A percentile compares a stretch with the other conserved stretches of the same genome.
phyloP scores from a whole-genome alignment of 2,113 vertebrate genomes.

The Cynoglossus semilaevis region DNA sequence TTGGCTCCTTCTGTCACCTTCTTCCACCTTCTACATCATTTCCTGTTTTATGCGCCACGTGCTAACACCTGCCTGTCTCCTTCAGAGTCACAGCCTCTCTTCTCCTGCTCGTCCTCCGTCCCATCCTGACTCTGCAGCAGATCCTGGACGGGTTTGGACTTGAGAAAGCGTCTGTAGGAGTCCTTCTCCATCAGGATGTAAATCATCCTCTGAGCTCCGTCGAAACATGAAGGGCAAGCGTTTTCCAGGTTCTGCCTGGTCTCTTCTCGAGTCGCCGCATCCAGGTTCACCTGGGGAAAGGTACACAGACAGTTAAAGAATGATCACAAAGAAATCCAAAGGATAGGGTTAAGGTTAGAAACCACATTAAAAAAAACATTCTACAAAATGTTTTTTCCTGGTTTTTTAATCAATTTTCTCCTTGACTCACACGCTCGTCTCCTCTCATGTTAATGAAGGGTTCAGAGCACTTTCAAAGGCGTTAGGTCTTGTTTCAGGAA shows the following conservation, averaged over 20 bases:
- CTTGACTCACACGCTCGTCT: too few relatives aligned
- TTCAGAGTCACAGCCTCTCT: background rate
- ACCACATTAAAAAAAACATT: too few relatives aligned
- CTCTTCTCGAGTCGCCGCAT: slow-evolving; percentile 69
- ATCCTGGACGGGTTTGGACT: slow-evolving; percentile 67
- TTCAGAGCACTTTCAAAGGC: too few relatives aligned
- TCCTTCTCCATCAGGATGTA: slow-evolving; percentile 80
- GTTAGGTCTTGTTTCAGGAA: too few relatives aligned
- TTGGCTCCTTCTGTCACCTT: slow-evolving; percentile 15
- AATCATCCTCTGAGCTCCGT: slow-evolving; percentile 77
- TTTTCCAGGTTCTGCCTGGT: slow-evolving; percentile 62
- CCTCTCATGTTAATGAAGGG: too few relatives aligned
- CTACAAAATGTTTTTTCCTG: too few relatives aligned
- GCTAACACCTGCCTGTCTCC: slow-evolving; percentile 14
- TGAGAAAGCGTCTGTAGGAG: slow-evolving; percentile 79
- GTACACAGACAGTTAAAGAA: background rate
- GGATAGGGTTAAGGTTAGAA: too few relatives aligned
- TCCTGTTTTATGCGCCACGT: slow-evolving; percentile 31
- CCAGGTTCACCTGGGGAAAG: slow-evolving; percentile 73
- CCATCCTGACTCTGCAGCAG: slow-evolving; percentile 28
- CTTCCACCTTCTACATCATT: background rate
- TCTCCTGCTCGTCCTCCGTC: slow-evolving; percentile 26
- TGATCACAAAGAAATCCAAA: too few relatives aligned
- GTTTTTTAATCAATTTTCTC: too few relatives aligned
- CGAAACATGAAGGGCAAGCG: slow-evolving; percentile 62